Percentiles rank a stretch among this genome's conserved stretches.
Evolutionary conservation across 2,797 vertebrate species (phyloP).

Genomic region (Carapus acus): DNA sequence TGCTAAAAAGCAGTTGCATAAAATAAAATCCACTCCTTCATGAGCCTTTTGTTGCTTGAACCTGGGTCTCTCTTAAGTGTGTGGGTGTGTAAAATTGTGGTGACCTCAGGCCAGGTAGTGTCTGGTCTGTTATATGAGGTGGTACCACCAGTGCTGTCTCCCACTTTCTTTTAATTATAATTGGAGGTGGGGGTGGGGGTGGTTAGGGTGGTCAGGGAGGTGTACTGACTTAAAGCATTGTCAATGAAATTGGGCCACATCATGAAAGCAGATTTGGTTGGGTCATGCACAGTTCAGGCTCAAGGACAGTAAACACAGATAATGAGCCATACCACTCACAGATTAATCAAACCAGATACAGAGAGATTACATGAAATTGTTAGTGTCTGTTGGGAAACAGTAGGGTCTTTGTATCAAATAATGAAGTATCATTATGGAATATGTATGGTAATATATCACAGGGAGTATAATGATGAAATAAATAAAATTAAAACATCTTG

Average conservation of each 20-base stretch:
- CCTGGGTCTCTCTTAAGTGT: conserved; percentile 29
- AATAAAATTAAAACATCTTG: no score
- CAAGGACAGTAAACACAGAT: conserved; percentile 60
- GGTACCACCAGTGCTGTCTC: conserved; percentile 59
- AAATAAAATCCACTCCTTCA: not conserved
- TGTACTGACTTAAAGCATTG: conserved; percentile 16
- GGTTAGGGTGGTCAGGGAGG: conserved; percentile 3
- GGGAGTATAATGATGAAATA: not conserved
- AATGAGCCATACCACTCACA: conserved; percentile 39
- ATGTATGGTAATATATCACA: not conserved
- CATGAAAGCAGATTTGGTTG: conserved; percentile 61
- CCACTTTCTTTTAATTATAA: conserved; percentile 63
- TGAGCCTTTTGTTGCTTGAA: conserved; percentile 29
- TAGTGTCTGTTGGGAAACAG: conserved; percentile 2
- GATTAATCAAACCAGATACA: conserved; percentile 42
- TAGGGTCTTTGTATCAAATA: conserved; percentile 2
- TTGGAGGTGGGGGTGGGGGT: conserved; percentile 29
- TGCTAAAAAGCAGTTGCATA: not conserved
- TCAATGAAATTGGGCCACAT: conserved; percentile 65
- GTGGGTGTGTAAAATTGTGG: conserved; percentile 62
- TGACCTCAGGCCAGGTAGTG: conserved; percentile 61
- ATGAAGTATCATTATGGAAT: not conserved
- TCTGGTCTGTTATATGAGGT: conserved; percentile 60
- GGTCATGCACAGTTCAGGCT: conserved; percentile 64
- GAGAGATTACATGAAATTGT: conserved; percentile 29